Base-by-base conservation (phyloP, 2,113 vertebrate genomes). In the Promerops cafer region DNA sequence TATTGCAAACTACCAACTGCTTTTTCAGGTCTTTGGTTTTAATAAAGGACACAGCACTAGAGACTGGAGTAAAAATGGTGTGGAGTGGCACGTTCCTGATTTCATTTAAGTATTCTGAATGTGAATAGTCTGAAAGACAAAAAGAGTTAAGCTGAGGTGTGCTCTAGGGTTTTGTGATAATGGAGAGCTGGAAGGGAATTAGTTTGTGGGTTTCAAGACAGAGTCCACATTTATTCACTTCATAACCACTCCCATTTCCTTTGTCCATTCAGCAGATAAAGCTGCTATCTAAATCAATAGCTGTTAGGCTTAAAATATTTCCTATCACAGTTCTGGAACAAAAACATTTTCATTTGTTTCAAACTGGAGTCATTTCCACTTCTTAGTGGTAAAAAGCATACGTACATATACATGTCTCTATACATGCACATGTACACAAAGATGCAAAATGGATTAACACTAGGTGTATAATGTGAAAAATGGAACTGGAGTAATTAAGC, bases 281-380 rank as follows among this genome's bases (percentile, higher is more conserved):
- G 79, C 90, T 93, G 56, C 80, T 87, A 50, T 93, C 88, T 94
- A 90, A 96, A 94, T 94, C 64, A 94, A 82, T 78, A 93, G 56
- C 79, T 96, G 54, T 69, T 89, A 56, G 35, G 69, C 30, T 97
- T 82, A 72, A 90, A 53, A 45, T 91, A 94, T 75, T 95, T 96
- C 94, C 89, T 95, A 33, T 39, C 63, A 88, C 64, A 91, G 69
- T 91, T 83, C 77, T 63, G 42, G 44, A 97, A 89, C 50, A 74
- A 90, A 93, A 96, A 3, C 65, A 90, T 71, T 89, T 95, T 89
- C 26, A 31, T 93, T 94, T 89, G 70, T 95, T 92, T 87, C 54
- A 92, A 84, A 45, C 44, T 94, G 81, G 86, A 96, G 44, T 74
- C 2, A 56, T 76, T 97, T 68, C 94, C 74, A 87, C 70, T 56